Evolutionary conservation across 1,140 invertebrate species (phyloP).

Genomic region (Drosophila sucinea): DNA sequence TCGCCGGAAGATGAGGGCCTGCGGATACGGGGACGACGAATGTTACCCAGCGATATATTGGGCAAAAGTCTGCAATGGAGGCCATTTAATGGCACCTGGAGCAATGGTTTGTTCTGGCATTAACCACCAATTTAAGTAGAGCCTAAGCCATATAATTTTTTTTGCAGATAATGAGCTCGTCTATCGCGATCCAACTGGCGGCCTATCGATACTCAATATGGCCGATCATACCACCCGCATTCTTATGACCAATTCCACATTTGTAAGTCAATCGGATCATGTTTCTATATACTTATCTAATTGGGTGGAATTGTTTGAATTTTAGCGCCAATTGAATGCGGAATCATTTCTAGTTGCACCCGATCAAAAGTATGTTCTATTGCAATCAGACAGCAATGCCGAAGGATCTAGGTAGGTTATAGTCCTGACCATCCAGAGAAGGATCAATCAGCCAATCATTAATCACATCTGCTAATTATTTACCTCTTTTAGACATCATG

Average conservation of each 20-base stretch:
- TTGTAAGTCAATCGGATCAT: conserved; percentile 86
- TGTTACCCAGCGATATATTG: conserved; percentile 88
- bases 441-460: too few relatives aligned
- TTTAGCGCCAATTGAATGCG: conserved; percentile 90
- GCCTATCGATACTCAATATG: conserved; percentile 89
- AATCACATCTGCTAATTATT: too few relatives aligned
- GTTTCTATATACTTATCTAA: too few relatives aligned
- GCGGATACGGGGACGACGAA: conserved; percentile 86
- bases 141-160: neutral
- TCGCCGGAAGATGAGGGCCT: conserved; percentile 89
- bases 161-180: conserved; percentile 87
- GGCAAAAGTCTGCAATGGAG: conserved; percentile 86
- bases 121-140: neutral
- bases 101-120: conserved; percentile 86
- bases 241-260: conserved; percentile 91
- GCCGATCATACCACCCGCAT: conserved; percentile 87
- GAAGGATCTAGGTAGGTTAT: conserved; percentile 80
- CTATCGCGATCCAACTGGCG: conserved; percentile 88
- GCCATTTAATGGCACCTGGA: conserved; percentile 91
- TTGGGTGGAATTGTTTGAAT: neutral
- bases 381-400: conserved; percentile 87
- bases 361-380: conserved; percentile 89
- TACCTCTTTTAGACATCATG: conserved; percentile 85
- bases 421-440: too few relatives aligned
- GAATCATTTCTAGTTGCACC: conserved; percentile 89